phyloP scores from a whole-genome alignment of 2,888 invertebrate genomes.

The Hydrotaea cyrtoneurina region DNA sequence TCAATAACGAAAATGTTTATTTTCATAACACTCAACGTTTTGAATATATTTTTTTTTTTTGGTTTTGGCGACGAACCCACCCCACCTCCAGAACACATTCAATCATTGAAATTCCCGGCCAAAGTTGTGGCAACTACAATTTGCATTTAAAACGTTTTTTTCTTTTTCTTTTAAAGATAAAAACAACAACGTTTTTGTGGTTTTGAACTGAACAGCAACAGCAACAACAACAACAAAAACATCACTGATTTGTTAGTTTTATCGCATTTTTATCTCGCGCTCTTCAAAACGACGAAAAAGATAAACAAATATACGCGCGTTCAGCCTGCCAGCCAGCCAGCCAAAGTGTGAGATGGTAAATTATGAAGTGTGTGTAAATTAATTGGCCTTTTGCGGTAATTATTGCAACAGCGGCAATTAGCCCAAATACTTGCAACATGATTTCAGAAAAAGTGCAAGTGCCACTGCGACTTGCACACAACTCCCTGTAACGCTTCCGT shows the following conservation, averaged over 20 bases:
- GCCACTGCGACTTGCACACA: too few relatives aligned
- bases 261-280: too few relatives aligned
- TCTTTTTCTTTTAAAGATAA: not conserved
- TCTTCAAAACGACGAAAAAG: not conserved
- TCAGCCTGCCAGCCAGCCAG: too few relatives aligned
- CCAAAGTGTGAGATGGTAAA: slow-evolving; percentile 54
- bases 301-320: not conserved
- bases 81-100: too few relatives aligned
- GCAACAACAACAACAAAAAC: too few relatives aligned
- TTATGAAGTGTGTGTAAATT: slow-evolving; percentile 77
- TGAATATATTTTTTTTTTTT: too few relatives aligned
- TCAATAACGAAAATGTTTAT: not conserved
- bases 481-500: too few relatives aligned
- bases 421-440: slow-evolving; percentile 73
- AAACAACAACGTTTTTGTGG: slow-evolving; percentile 6
- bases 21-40: not conserved
- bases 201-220: not conserved
- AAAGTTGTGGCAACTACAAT: not conserved
- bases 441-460: slow-evolving; percentile 9
- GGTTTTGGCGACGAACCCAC: too few relatives aligned
- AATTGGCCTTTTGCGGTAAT: slow-evolving; percentile 76
- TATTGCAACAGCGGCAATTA: slow-evolving; percentile 77
- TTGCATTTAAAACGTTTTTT: not conserved
- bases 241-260: too few relatives aligned
- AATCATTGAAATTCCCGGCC: not conserved